Conservation (phyloP, 1,140 invertebrate genomes). For the Chionoecetes opilio region DNA sequence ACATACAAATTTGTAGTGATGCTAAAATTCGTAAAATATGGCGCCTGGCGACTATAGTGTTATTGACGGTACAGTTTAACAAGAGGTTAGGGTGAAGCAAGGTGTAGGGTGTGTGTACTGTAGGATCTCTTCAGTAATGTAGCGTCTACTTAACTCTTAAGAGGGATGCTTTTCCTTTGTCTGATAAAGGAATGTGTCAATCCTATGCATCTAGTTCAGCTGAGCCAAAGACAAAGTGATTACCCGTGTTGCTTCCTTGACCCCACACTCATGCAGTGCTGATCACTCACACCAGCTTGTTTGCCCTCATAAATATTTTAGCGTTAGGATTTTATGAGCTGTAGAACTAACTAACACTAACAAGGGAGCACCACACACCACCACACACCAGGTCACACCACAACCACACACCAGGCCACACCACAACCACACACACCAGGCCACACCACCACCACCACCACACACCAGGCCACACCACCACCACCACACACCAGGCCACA, state of each 20-base stretch:
- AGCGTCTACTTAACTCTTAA: constrained; percentile 74
- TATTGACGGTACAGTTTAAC: too few species aligned
- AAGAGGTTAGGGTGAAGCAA: neutral
- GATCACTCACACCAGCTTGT: constrained; percentile 52
- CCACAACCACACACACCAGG: too few species aligned
- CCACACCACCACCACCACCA: too few species aligned
- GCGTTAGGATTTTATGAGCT: constrained; percentile 34
- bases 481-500: too few species aligned
- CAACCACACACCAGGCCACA: neutral
- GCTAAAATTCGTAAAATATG: too few species aligned
- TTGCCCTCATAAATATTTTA: constrained; percentile 1
- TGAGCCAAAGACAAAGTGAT: constrained; percentile 72
- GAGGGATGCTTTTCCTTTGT: constrained; percentile 73
- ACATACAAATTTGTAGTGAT: too few species aligned
- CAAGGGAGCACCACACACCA: neutral
- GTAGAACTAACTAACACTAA: constrained; percentile 58
- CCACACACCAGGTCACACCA: neutral
- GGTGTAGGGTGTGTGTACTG: constrained; percentile 71
- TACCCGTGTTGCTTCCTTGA: constrained; percentile 40
- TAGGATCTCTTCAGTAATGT: constrained; percentile 77
- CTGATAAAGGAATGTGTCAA: constrained; percentile 67
- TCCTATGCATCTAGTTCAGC: constrained; percentile 78
- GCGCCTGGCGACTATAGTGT: too few species aligned
- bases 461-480: too few species aligned
- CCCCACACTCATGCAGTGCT: constrained; percentile 39